Evolutionary conservation across 2,113 vertebrate species (phyloP).

Genomic region (Lampris incognitus): DNA sequence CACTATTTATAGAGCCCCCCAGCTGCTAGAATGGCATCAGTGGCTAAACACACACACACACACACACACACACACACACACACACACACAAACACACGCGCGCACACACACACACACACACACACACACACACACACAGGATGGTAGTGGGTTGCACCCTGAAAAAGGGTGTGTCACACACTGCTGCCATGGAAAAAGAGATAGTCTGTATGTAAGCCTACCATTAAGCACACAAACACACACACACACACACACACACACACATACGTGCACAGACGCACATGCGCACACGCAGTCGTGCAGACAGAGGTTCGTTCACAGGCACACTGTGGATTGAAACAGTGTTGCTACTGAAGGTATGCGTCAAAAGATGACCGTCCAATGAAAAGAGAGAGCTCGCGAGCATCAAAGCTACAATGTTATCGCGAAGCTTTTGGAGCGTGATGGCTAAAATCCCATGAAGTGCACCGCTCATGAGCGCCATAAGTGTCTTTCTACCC

Average conservation of each 20-base stretch:
- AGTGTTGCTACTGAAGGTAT: conserved; percentile 3
- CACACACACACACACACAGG: conserved; percentile 36
- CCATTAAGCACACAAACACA: background rate
- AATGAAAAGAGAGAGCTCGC: background rate
- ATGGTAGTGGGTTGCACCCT: conserved; percentile 57
- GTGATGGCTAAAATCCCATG: background rate
- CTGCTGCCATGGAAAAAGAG: conserved; percentile 46
- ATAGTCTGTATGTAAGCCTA: conserved; percentile 16
- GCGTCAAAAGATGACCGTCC: conserved; percentile 3
- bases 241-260: conserved; percentile 3
- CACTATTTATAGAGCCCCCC: conserved; percentile 70
- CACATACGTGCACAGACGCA: conserved; percentile 6
- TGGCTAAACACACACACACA: background rate
- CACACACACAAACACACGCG: conserved; percentile 15
- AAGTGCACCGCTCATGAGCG: background rate
- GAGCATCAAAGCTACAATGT: background rate
- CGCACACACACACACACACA: conserved; percentile 52
- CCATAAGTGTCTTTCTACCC: background rate
- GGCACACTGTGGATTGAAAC: conserved; percentile 6
- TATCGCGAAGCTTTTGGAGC: conserved; percentile 12
- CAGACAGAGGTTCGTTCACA: conserved; percentile 4
- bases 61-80: conserved; percentile 6
- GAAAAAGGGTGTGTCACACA: conserved; percentile 59
- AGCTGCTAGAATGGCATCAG: conserved; percentile 65
- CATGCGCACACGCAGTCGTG: conserved; percentile 8